Evolutionary conservation across 2,888 invertebrate genomes (phyloP), one percentile per base, ranked within the genome.

Genomic region (Trissoscelio sp.): DNA sequence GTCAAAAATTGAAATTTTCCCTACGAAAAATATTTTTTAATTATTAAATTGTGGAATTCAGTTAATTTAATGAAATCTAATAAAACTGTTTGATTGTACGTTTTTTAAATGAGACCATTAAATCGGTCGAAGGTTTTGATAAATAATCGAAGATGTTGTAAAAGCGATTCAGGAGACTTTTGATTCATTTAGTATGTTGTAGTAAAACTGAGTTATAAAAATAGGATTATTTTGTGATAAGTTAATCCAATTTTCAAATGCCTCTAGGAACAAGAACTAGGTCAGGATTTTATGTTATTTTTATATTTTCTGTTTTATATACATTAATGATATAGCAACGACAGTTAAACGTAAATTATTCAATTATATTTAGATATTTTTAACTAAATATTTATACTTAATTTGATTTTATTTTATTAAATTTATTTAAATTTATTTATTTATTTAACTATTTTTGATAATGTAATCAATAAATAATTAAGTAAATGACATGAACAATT

Each of bases 191-290:
- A 79, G 66, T 48, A 46, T 20, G 46, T 42, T 53, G 72, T 18
- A 64, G 72, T 79, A 72, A 79, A 79, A 72, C 58, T 18, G 12
- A 37, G 78, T 18, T 31, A 66, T 79, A 79, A 79, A 78, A 79
- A 58, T 51, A 51, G 66, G 42, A 79, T 79, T 72, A 79, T 72
- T 79, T 70, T 58, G 46, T 79, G 72, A 79, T 70, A 79, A 79
- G 58, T 57, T 72, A 58, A 64, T 57, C 34, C 39, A 66, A 62
- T 78, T 70, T 24, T 16, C 12, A 34, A 60, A 60, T 44, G 24
- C 69, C 69, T 51, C 60, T 42, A 44, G 51, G 6, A 31, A 16
- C 24, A 12, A 12, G 58, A 69, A 77, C 53, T 60, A 53, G 77
- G 67, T 77, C 60, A 77, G 62, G 42, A 53, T 77, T 75, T 66